Evolutionary conservation across 2,888 invertebrate species (phyloP).

Genomic region (Luperina nickerlii): DNA sequence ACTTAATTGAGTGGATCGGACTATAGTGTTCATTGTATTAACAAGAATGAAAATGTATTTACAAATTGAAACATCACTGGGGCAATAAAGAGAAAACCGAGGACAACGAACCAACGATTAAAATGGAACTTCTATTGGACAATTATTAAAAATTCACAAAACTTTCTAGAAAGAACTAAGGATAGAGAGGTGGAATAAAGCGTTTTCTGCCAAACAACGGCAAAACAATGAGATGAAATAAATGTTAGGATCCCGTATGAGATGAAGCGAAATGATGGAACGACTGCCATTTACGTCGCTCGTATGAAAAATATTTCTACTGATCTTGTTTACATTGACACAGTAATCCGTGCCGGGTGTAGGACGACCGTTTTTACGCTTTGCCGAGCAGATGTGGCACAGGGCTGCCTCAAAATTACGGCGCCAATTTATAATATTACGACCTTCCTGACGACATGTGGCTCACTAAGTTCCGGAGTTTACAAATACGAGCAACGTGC

Average conservation of each 20-base stretch:
- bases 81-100: conserved; percentile 30
- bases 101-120: neutral
- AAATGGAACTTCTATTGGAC: neutral
- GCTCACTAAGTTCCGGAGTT: conserved; percentile 64
- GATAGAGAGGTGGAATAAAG: conserved; percentile 9
- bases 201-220: conserved; percentile 67
- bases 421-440: conserved; percentile 66
- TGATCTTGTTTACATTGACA: conserved; percentile 87
- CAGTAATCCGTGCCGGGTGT: conserved; percentile 78
- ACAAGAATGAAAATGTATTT: conserved; percentile 49
- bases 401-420: conserved; percentile 69
- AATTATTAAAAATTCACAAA: conserved; percentile 3
- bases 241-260: conserved; percentile 83
- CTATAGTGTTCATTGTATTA: conserved; percentile 48
- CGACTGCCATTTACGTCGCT: conserved; percentile 81
- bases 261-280: conserved; percentile 82
- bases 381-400: conserved; percentile 75
- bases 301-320: conserved; percentile 84
- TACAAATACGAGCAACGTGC: conserved; percentile 58
- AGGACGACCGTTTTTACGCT: conserved; percentile 77
- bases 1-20: conserved; percentile 55
- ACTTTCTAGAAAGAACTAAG: conserved; percentile 2
- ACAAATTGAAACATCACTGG: conserved; percentile 54
- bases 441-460: conserved; percentile 63
- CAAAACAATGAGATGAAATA: conserved; percentile 85